phyloP scores from a whole-genome alignment of 2,797 vertebrate species.

The Rhinogobio ventralis region DNA sequence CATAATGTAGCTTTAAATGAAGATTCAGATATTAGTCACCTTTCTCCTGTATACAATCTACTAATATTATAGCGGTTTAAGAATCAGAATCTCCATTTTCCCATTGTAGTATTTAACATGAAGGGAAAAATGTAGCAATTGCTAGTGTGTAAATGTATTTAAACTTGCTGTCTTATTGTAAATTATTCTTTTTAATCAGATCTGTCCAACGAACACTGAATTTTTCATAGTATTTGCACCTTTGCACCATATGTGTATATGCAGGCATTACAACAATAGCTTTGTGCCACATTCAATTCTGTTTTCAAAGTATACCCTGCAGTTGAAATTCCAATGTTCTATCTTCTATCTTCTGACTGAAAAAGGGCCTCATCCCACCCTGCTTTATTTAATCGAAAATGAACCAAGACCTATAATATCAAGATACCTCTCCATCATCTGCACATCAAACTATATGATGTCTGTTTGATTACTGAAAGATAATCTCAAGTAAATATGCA shows the following conservation, averaged over 20 bases:
- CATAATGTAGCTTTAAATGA: neutral
- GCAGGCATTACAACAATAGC: neutral
- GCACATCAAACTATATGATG: slow-evolving; percentile 35
- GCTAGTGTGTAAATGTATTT: neutral
- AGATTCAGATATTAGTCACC: neutral
- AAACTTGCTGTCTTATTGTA: neutral
- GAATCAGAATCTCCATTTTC: neutral
- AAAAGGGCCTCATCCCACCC: neutral
- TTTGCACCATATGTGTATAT: neutral
- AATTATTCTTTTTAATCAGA: neutral
- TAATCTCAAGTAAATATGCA: slow-evolving; percentile 56
- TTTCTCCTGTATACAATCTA: slow-evolving; percentile 20
- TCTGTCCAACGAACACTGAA: neutral
- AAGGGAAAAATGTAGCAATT: neutral
- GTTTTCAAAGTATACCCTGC: neutral
- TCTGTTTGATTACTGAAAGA: slow-evolving; percentile 64
- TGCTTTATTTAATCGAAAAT: neutral
- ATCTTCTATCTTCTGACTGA: neutral
- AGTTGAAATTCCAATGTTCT: neutral
- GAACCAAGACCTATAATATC: slow-evolving; percentile 13
- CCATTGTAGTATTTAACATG: slow-evolving; percentile 1
- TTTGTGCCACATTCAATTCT: neutral
- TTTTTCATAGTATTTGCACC: neutral
- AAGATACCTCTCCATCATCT: slow-evolving; percentile 7
- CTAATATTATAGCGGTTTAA: neutral